Evolutionary conservation across 2,113 vertebrate species (phyloP).

Genomic region (Anarhynchus alexandrinus): DNA sequence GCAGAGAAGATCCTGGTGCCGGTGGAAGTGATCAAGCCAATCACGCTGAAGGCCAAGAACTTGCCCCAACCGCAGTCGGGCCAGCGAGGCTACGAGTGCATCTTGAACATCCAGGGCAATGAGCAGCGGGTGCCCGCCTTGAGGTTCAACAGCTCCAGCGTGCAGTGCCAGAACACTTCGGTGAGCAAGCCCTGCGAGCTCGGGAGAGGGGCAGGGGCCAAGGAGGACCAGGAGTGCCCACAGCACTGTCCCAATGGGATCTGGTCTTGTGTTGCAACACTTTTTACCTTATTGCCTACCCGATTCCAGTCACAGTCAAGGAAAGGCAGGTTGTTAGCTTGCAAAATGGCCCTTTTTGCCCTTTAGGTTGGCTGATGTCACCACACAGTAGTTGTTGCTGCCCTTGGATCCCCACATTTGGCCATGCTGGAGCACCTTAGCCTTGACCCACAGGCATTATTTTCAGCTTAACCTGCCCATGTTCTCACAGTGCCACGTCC

Average conservation of each 20-base stretch:
- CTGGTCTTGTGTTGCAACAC: neutral
- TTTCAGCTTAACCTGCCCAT: neutral
- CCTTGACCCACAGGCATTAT: neutral
- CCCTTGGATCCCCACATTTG: neutral
- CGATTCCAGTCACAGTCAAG: neutral
- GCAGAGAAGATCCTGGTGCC: slow-evolving; percentile 93
- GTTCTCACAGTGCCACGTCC: neutral
- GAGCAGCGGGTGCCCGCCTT: slow-evolving; percentile 92
- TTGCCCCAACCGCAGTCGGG: slow-evolving; percentile 96
- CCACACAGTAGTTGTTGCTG: neutral
- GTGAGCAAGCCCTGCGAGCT: slow-evolving; percentile 70
- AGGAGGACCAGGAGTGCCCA: neutral
- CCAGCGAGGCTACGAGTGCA: slow-evolving; percentile 94
- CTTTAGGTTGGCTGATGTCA: neutral
- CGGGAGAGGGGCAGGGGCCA: neutral
- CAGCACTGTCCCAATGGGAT: neutral
- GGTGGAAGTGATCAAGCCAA: slow-evolving; percentile 93
- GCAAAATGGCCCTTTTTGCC: neutral
- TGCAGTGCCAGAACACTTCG: slow-evolving; percentile 98
- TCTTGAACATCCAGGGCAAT: slow-evolving; percentile 89
- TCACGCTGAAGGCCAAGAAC: slow-evolving; percentile 94
- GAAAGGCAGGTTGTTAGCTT: neutral
- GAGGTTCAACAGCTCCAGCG: slow-evolving; percentile 97
- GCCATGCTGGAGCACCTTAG: neutral
- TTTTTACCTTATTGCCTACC: neutral